phyloP scores from a whole-genome alignment of 1,140 invertebrate species.

The Heliconius melpomene region DNA sequence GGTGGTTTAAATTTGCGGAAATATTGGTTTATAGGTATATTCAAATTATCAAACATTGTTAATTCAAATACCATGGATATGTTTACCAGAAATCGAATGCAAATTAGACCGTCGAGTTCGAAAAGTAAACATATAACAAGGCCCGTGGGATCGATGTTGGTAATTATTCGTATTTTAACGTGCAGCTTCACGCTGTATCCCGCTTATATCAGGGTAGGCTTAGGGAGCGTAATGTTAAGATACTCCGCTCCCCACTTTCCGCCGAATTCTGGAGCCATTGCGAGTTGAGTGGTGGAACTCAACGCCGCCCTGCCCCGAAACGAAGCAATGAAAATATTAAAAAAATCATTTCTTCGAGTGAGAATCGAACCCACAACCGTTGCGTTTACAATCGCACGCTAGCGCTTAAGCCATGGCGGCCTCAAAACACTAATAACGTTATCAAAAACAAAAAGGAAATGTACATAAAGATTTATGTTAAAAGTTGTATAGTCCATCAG shows the following conservation, averaged over 20 bases:
- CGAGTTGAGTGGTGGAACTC: no score
- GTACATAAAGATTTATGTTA: background rate
- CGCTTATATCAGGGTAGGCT: background rate
- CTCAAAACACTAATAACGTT: background rate
- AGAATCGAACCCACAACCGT: background rate
- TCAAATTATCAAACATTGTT: background rate
- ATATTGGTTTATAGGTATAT: no score
- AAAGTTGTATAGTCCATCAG: conserved; percentile 11
- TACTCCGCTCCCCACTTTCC: no score
- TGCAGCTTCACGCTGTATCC: background rate
- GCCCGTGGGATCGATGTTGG: background rate
- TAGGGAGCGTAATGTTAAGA: no score
- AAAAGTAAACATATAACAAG: background rate
- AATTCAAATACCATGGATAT: background rate
- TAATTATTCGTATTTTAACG: background rate
- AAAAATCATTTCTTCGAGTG: no score
- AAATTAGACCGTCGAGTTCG: background rate
- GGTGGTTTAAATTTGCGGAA: no score
- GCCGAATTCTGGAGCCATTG: no score
- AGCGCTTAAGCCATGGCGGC: background rate
- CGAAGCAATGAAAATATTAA: no score
- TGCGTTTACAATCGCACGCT: background rate
- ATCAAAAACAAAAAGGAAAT: conserved; percentile 5
- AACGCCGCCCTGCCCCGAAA: no score
- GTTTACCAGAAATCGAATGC: background rate